Conservation (phyloP, 2,113 vertebrate species). For the Macaca mulatta region DNA sequence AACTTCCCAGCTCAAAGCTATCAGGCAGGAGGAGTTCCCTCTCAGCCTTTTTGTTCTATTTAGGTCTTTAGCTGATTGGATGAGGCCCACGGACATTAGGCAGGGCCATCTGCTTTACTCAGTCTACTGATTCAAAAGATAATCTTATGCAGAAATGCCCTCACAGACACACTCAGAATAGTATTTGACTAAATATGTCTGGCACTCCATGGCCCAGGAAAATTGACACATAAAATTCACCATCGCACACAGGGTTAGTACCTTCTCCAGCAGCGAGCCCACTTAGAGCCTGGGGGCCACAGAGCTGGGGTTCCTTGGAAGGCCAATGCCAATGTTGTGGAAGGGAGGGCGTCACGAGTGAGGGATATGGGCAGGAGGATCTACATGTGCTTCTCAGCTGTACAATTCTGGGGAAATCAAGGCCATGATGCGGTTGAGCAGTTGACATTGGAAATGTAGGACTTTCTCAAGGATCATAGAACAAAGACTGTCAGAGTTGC, state of each 20-base stretch:
- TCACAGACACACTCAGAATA: neutral
- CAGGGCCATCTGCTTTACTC: neutral
- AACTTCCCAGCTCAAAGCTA: neutral
- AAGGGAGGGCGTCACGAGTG: neutral
- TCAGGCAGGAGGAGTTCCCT: neutral
- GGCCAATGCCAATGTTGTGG: fast-evolving
- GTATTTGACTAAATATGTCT: neutral
- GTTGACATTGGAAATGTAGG: neutral
- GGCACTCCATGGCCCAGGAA: neutral
- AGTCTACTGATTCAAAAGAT: neutral
- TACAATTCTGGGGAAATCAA: neutral
- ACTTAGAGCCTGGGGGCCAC: too few relatives aligned
- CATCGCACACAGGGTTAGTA: neutral
- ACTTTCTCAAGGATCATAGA: neutral
- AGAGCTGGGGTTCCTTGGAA: neutral
- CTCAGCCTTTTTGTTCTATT: neutral
- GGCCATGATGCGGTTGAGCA: neutral
- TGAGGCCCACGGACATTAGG: too few relatives aligned
- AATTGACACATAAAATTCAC: neutral
- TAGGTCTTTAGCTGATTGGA: neutral
- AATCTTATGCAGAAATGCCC: neutral
- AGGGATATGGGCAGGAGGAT: neutral
- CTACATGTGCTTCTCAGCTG: neutral
- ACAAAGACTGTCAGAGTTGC: neutral
- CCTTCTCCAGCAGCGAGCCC: neutral